Percentiles rank a stretch among this genome's conserved stretches.
Conservation (phyloP, 2,888 invertebrate genomes). For the Apoda limacodes region DNA sequence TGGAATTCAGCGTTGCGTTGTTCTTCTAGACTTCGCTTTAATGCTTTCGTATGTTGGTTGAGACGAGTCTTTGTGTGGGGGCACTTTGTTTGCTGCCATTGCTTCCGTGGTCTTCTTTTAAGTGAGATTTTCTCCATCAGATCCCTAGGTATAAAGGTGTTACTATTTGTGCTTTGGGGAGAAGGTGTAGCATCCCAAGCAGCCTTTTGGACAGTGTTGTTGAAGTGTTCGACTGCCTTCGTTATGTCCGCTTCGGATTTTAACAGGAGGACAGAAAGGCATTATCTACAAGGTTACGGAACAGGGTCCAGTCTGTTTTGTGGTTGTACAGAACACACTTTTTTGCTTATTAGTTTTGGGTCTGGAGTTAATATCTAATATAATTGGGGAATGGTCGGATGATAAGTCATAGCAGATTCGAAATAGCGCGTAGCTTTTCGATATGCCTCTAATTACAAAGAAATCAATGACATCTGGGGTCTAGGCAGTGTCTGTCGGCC, state of each 20-base stretch:
- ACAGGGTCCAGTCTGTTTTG: conserved; percentile 12
- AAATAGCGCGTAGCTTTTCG: conserved; percentile 10
- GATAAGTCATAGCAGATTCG: conserved; percentile 15
- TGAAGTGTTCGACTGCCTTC: not conserved
- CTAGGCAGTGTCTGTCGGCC: conserved; percentile 16
- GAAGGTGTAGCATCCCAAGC: not conserved
- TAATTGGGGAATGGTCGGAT: conserved; percentile 18
- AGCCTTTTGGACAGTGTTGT: not conserved
- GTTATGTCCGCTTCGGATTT: not conserved
- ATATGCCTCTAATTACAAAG: conserved; percentile 13
- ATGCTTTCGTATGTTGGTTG: not conserved
- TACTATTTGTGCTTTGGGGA: not conserved
- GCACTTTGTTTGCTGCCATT: not conserved
- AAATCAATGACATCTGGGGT: conserved; percentile 15
- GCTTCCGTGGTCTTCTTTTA: not conserved
- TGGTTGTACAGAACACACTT: conserved; percentile 10
- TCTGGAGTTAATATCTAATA: conserved; percentile 4
- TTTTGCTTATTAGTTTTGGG: conserved; percentile 4
- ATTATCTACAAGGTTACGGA: too few species aligned
- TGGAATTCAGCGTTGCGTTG: not conserved
- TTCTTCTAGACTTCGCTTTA: not conserved
- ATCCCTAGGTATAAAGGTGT: not conserved
- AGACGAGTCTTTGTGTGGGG: not conserved
- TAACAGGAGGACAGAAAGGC: too few species aligned
- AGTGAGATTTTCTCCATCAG: not conserved